These are phyloP conservation scores for Cavia aperea DNA, from an alignment of 2,113 vertebrate genomes.

Conservation along the genomic window DNA sequence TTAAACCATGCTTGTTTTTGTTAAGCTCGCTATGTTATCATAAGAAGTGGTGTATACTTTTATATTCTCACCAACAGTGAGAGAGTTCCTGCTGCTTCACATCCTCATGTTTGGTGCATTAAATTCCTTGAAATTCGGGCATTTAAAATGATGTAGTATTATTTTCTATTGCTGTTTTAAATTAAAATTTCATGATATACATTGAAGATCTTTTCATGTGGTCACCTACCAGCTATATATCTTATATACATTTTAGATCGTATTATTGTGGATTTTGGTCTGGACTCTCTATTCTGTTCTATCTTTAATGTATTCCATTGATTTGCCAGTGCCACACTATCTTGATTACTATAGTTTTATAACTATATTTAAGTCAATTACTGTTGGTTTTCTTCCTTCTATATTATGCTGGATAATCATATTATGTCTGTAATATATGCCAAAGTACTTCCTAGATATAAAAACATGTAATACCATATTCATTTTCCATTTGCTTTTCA, in stretches of 20 bases:
- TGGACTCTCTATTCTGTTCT: not conserved
- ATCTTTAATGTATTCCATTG: not conserved
- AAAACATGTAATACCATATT: not conserved
- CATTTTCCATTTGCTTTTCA: not conserved
- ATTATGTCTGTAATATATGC: not conserved
- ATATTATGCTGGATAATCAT: not conserved
- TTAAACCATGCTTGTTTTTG: too few species aligned
- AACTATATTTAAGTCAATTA: not conserved
- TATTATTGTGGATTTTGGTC: not conserved
- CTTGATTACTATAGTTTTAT: not conserved
- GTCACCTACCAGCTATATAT: not conserved
- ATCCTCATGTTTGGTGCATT: too few species aligned
- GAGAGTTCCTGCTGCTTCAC: too few species aligned
- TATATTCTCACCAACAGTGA: too few species aligned
- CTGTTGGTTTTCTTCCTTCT: not conserved
- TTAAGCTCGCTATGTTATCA: too few species aligned
- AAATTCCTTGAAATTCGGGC: not conserved
- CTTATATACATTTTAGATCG: not conserved
- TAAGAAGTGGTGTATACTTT: too few species aligned
- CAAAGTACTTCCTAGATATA: not conserved
- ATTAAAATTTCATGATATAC: not conserved
- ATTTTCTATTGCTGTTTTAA: not conserved
- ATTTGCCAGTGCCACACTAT: not conserved
- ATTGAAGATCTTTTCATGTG: not conserved
- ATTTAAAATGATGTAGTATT: not conserved